Conservation (phyloP, 2,797 vertebrate genomes). For the Lutjanus campechanus region DNA sequence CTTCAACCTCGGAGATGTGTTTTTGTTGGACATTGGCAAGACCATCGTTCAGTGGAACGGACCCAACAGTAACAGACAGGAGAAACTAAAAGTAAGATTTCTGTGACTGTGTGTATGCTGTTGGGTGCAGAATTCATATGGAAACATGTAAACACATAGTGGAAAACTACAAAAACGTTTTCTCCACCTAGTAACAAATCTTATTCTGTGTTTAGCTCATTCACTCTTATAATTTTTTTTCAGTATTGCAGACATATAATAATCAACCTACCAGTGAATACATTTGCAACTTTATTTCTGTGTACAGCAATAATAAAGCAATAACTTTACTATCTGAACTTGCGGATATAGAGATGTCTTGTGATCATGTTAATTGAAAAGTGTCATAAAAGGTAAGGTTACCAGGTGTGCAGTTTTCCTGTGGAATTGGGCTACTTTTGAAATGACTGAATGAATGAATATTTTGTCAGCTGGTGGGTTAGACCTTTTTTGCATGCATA, state of each 20-base stretch:
- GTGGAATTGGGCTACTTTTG: too few species aligned
- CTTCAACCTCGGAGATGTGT: constrained; percentile 92
- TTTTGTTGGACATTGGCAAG: constrained; percentile 91
- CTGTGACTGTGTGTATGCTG: neutral
- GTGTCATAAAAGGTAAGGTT: neutral
- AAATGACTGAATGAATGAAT: too few species aligned
- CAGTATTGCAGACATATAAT: neutral
- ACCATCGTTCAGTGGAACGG: constrained; percentile 94
- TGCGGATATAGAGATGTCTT: constrained; percentile 7
- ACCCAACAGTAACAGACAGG: constrained; percentile 89
- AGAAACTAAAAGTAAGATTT: constrained; percentile 89
- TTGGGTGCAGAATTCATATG: neutral
- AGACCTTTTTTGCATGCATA: too few species aligned
- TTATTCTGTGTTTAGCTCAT: too few species aligned
- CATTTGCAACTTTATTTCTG: neutral
- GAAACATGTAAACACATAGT: neutral
- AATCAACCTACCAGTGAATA: neutral
- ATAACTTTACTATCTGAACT: neutral
- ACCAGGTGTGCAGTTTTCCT: too few species aligned
- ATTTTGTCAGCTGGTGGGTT: too few species aligned
- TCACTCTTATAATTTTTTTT: neutral
- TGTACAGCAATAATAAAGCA: too few species aligned
- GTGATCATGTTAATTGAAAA: neutral
- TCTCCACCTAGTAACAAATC: neutral
- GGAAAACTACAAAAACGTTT: neutral